Evolutionary conservation across 2,888 invertebrate species (phyloP).

Genomic region (Corythucha ciliata): DNA sequence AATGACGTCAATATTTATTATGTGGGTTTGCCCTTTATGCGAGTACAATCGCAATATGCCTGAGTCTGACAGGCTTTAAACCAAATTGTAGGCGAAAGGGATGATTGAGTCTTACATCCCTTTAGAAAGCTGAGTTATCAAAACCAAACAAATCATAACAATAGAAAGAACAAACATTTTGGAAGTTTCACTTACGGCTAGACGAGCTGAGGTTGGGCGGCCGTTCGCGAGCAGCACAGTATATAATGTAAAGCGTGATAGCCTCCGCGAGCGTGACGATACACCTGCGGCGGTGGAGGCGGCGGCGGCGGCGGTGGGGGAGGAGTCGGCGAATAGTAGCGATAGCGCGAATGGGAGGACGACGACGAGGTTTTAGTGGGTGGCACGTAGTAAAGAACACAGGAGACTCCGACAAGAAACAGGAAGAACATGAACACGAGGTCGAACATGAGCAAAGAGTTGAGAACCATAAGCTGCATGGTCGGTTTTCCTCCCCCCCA

Average conservation of each 20-base stretch:
- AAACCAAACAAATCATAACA: no score
- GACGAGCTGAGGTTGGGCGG: constrained; percentile 29
- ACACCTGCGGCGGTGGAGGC: constrained; percentile 27
- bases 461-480: constrained; percentile 78
- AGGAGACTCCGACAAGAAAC: constrained; percentile 73
- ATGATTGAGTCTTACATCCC: no score
- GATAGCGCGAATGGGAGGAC: constrained; percentile 42
- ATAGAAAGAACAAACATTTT: no score
- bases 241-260: constrained; percentile 24
- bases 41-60: no score
- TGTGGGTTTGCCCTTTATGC: no score
- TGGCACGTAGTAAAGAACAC: constrained; percentile 72
- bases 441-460: constrained; percentile 80
- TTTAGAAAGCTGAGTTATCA: no score
- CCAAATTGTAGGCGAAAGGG: no score
- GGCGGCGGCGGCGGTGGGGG: constrained; percentile 38
- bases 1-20: no score
- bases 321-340: constrained; percentile 42
- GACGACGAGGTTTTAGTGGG: constrained; percentile 45
- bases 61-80: no score
- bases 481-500: constrained; percentile 21
- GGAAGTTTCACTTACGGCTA: constrained; percentile 27
- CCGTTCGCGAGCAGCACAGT: constrained; percentile 26
- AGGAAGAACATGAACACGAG: constrained; percentile 79
- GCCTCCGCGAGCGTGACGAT: constrained; percentile 16